Conservation (phyloP, 2,113 vertebrate species). For the Halichoeres trimaculatus region DNA sequence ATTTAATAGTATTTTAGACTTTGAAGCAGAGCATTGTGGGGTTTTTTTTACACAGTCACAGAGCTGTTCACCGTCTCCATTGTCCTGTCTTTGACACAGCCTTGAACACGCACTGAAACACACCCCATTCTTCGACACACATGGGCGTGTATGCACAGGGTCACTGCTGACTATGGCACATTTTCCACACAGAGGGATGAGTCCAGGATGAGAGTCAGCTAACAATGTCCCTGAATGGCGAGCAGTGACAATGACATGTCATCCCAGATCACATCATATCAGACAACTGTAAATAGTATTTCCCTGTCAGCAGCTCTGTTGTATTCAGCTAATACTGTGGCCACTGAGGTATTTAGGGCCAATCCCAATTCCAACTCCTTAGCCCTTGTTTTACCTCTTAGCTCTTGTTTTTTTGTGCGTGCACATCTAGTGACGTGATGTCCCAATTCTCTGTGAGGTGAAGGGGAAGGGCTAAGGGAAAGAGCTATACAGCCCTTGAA, state of each 20-base stretch:
- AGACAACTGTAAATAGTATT: slow-evolving; percentile 39
- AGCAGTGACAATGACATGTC: slow-evolving; percentile 51
- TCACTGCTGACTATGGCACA: slow-evolving; percentile 46
- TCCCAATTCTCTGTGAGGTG: no score
- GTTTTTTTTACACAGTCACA: neutral
- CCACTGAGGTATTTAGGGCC: neutral
- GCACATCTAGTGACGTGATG: no score
- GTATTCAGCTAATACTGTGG: slow-evolving; percentile 9
- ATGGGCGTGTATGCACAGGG: slow-evolving; percentile 7
- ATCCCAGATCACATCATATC: slow-evolving; percentile 51
- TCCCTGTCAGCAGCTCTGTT: slow-evolving; percentile 32
- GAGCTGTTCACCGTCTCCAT: neutral
- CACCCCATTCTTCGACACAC: neutral
- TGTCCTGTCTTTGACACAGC: neutral
- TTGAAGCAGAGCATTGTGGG: neutral
- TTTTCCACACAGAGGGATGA: slow-evolving; percentile 50
- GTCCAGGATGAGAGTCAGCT: slow-evolving; percentile 44
- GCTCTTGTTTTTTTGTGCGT: no score
- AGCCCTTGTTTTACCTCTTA: no score
- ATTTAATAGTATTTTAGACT: slow-evolving; percentile 15
- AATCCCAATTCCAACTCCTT: no score
- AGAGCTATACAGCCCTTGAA: no score
- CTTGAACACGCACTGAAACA: neutral
- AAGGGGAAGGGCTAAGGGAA: no score
- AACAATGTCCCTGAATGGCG: slow-evolving; percentile 44